phyloP scores from a whole-genome alignment of 2,888 invertebrate genomes.

The Spilosoma lubricipeda region DNA sequence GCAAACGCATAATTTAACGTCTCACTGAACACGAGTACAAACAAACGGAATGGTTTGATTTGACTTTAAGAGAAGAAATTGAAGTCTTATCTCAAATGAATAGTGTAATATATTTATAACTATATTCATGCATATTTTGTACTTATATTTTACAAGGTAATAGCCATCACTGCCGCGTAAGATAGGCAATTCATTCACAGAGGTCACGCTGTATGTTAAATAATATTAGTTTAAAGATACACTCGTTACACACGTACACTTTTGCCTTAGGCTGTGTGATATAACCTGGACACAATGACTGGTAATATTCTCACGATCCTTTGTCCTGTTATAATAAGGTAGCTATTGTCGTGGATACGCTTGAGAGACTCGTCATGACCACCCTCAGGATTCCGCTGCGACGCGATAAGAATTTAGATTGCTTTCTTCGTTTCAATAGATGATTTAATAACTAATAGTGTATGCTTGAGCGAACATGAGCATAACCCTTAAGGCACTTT shows the following conservation, averaged over 20 bases:
- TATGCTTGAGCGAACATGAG: conserved; percentile 53
- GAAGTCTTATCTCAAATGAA: conserved; percentile 13
- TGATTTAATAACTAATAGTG: conserved; percentile 68
- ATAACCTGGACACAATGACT: conserved; percentile 63
- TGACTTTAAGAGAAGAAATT: conserved; percentile 28
- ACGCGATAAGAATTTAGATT: conserved; percentile 80
- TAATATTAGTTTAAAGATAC: conserved; percentile 30
- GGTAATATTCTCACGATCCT: conserved; percentile 74
- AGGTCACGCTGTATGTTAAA: conserved; percentile 28
- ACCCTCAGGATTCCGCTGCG: conserved; percentile 69
- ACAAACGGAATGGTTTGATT: conserved; percentile 48
- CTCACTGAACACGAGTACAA: conserved; percentile 61
- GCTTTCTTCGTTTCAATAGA: conserved; percentile 70
- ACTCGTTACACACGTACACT: conserved; percentile 30
- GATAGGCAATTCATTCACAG: conserved; percentile 30
- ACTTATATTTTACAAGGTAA: conserved; percentile 18
- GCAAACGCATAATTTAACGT: conserved; percentile 69
- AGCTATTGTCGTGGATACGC: conserved; percentile 79
- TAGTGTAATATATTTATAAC: conserved; percentile 20
- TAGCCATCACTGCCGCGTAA: conserved; percentile 16
- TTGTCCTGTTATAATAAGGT: conserved; percentile 75
- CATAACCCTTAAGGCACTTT: conserved; percentile 32
- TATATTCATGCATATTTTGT: conserved; percentile 14
- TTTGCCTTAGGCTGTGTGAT: conserved; percentile 46
- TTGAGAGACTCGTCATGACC: conserved; percentile 65